phyloP scores from a whole-genome alignment of 2,797 vertebrate genomes.

The Sebastes baramenuke region DNA sequence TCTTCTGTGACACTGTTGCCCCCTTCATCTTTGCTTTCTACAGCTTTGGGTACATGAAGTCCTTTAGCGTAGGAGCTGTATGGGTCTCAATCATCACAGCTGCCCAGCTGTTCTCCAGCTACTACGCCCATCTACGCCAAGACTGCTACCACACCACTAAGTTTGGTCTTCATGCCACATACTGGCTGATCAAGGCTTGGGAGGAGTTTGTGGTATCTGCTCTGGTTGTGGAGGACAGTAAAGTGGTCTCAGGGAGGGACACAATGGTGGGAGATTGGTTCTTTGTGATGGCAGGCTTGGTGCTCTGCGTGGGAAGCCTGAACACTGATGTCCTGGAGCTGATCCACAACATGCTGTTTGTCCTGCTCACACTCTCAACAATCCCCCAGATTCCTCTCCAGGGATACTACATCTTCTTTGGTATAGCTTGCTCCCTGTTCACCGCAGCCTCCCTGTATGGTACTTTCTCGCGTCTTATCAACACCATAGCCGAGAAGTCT shows the following conservation, averaged over 20 bases:
- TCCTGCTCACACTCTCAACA: constrained; percentile 83
- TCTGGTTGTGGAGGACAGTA: constrained; percentile 34
- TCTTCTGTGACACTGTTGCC: constrained; percentile 86
- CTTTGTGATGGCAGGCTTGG: constrained; percentile 82
- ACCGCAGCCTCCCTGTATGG: constrained; percentile 82
- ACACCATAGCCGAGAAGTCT: constrained; percentile 89
- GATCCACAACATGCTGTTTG: constrained; percentile 84
- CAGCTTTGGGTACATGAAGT: constrained; percentile 84
- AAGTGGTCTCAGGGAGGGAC: constrained; percentile 63
- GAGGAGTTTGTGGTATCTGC: constrained; percentile 84
- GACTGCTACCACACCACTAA: constrained; percentile 89
- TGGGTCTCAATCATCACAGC: constrained; percentile 88
- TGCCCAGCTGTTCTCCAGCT: constrained; percentile 87
- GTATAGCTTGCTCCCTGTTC: constrained; percentile 84
- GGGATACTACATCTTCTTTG: constrained; percentile 83
- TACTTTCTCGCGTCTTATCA: constrained; percentile 87
- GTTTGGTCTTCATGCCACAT: constrained; percentile 85
- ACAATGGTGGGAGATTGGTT: constrained; percentile 90
- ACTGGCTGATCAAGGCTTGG: constrained; percentile 90
- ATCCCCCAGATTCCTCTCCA: constrained; percentile 84
- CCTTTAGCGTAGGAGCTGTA: constrained; percentile 80
- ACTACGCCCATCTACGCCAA: constrained; percentile 86
- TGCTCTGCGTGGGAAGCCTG: constrained; percentile 82
- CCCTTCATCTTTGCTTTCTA: constrained; percentile 89
- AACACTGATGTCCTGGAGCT: constrained; percentile 87